phyloP scores from a whole-genome alignment of 2,113 vertebrate species.

The Haemorhous mexicanus region DNA sequence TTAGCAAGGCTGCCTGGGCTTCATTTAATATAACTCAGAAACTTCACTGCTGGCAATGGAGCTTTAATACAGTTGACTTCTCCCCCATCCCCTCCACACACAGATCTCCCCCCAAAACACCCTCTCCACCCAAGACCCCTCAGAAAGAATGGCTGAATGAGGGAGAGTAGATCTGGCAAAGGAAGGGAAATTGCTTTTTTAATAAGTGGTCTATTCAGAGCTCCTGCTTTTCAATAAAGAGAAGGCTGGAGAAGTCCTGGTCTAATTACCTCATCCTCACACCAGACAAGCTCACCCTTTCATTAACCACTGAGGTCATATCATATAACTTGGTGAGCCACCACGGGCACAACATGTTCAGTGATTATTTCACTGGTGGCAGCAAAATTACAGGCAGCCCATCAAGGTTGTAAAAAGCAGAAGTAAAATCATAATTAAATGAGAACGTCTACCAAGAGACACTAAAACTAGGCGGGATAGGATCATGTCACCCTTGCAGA shows the following conservation, averaged over 20 bases:
- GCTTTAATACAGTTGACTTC: constrained; percentile 50
- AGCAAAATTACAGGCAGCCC: neutral
- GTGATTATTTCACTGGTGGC: constrained; percentile 44
- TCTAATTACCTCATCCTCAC: constrained; percentile 60
- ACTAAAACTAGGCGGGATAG: constrained; percentile 38
- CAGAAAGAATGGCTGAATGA: constrained; percentile 54
- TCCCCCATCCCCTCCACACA: constrained; percentile 44
- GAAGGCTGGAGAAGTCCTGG: constrained; percentile 45
- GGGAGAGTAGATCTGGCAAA: constrained; percentile 28
- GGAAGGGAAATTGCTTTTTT: constrained; percentile 71
- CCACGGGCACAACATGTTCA: constrained; percentile 19
- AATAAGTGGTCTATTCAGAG: constrained; percentile 72
- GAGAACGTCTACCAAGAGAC: constrained; percentile 27
- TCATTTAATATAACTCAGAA: constrained; percentile 49
- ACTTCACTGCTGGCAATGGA: constrained; percentile 23
- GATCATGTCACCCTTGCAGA: constrained; percentile 5
- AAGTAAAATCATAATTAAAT: constrained; percentile 1
- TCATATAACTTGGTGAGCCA: constrained; percentile 60
- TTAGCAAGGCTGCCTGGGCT: constrained; percentile 28
- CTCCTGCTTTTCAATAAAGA: constrained; percentile 65
- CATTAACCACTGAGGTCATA: constrained; percentile 65
- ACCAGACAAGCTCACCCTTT: constrained; percentile 56
- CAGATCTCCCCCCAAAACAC: neutral
- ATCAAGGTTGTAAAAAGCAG: constrained; percentile 24
- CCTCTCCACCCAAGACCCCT: constrained; percentile 40